Evolutionary conservation across 2,797 vertebrate genomes (phyloP), one percentile per base, ranked within the genome.

Genomic region (Spinus pinus): DNA sequence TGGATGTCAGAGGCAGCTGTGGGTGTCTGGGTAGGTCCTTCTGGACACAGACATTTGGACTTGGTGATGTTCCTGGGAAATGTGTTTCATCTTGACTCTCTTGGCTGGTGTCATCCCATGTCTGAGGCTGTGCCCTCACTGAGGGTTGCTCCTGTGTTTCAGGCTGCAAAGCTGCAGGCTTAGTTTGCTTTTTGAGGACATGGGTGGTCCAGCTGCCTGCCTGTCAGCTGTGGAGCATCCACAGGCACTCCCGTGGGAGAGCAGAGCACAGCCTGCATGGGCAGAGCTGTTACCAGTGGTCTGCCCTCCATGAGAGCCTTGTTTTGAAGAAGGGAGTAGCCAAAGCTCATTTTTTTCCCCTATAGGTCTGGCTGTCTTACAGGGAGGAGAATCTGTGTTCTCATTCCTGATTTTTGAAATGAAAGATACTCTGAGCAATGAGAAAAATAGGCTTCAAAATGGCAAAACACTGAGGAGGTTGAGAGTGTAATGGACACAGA

Each of bases 201-300:
- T 28, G 57, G 47, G 66, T 86, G 89, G 77, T 91, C 90, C 75
- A 78, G 82, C 60, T 80, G 85, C 72, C 39, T 81, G 71, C 49
- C 44, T 92, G 86, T 87, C 85, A 87, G 79, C 87, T 89, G 51
- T 35, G 60, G 60, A 70, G 56, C 78, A 86, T 88, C 83, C 83
- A 28, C 21, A 31, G 50, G 39, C 42, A 6, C 77, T 92, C 39
- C 50, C 2, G 0, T 37, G 47, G 64, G 67, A 82, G 20, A 70
- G 71, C 47, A 50, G 87, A 79, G 50, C 7, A 0, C 11, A 44
- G 51, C 24, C 53, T 62, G 53, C 50, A 37, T 33, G 51, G 69
- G 58, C 72, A 88, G 75, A 44, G 81, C 77, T 65, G 47, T 54
- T 31, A 6, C 39, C 58, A 13, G 12, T 1, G 0, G 1, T 28